Evolutionary conservation across 35 echinoderm and acorn worm genomes (phyloP), one percentile per base, ranked within the genome.

Genomic region (Eucidaris tribuloides): DNA sequence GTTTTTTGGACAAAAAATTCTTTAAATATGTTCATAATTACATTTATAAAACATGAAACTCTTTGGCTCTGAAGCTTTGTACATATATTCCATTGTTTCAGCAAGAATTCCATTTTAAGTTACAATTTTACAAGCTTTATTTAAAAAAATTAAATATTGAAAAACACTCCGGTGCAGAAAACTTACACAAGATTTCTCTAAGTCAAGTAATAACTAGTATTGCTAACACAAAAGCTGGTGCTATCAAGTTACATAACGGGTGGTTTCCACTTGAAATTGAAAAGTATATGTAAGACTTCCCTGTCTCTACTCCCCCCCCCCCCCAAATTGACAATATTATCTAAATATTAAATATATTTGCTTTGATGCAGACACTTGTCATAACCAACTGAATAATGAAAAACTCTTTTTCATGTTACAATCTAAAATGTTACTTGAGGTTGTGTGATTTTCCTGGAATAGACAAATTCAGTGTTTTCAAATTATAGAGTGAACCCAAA

Each of bases 1-100:
- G n/a, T n/a, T n/a, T n/a, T n/a, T n/a, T n/a, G n/a, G n/a, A n/a
- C n/a, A n/a, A n/a, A n/a, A n/a, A n/a, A n/a, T 44, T n/a, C n/a
- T 42, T 74, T 74, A 74, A 74, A 74, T 74, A 74, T 74, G 25
- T 74, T 74, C 68, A 44, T 74, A 74, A 74, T 44, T 74, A 74
- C 68, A 74, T 4, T 25, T 41, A 41, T 74, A 74, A 74, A 74
- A 74, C 68, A 74, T 41, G 68, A 38, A 74, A 74, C 20, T 74
- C 68, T 74, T 74, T 74, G 68, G 68, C 68, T 74, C 68, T 43
- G 68, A 43, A 74, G 36, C 15, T 35, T 74, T 44, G 33, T 74
- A 74, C 68, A 74, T 3, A 5, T 74, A 42, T 72, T 74, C 44
- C 44, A 15, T 29, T 64, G 61, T 64, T 64, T 74, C 68, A 74